Evolutionary conservation across 2,888 invertebrate species (phyloP).

Genomic region (Drosophila rubida): DNA sequence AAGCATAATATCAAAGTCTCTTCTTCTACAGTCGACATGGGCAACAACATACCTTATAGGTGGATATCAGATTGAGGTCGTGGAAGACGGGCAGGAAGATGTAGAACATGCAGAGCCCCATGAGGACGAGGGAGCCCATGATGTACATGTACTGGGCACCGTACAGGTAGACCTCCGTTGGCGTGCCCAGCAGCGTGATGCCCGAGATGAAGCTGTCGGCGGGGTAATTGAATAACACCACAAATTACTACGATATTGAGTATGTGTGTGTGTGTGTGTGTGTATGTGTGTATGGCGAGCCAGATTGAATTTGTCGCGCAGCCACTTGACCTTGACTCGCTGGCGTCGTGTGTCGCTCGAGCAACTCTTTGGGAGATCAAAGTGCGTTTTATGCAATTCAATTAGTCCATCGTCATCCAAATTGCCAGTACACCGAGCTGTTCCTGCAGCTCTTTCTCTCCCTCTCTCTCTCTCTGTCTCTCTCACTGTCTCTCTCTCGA

Average conservation of each 20-base stretch:
- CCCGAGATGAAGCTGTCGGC: constrained; percentile 89
- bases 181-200: constrained; percentile 91
- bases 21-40: too few relatives aligned
- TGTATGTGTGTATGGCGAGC: too few relatives aligned
- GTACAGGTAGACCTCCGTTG: constrained; percentile 91
- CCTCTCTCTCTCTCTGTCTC: too few relatives aligned
- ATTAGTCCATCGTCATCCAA: constrained; percentile 47
- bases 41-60: constrained; percentile 93
- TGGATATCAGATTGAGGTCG: constrained; percentile 89
- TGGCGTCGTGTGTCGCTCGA: constrained; percentile 5
- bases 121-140: constrained; percentile 86
- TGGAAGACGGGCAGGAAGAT: constrained; percentile 90
- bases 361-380: constrained; percentile 52
- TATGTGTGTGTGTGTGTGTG: too few relatives aligned
- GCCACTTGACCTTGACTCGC: constrained; percentile 60
- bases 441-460: too few relatives aligned
- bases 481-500: too few relatives aligned
- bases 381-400: constrained; percentile 78
- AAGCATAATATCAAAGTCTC: too few relatives aligned
- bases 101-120: constrained; percentile 87
- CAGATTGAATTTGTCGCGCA: constrained; percentile 12
- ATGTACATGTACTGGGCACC: constrained; percentile 90
- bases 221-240: not conserved
- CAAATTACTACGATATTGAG: not conserved
- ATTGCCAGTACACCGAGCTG: constrained; percentile 5